These are phyloP conservation scores for Oncorhynchus masou DNA, from an alignment of 2,113 vertebrate genomes.

Conservation along the genomic window DNA sequence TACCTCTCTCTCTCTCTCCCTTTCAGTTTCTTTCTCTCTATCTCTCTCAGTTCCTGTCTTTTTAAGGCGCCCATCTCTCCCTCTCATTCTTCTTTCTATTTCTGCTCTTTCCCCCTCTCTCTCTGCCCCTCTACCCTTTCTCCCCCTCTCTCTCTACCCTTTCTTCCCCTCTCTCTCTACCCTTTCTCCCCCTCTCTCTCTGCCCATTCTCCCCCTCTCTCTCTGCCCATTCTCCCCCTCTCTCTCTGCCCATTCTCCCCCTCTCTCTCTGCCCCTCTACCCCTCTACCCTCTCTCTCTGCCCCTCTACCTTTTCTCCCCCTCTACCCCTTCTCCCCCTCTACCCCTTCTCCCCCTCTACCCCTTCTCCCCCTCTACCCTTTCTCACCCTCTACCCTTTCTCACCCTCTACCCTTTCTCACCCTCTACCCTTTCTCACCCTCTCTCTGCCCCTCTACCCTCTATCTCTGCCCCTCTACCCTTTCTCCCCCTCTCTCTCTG, in stretches of 20 bases:
- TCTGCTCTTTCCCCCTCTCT: not conserved
- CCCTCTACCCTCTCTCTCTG: not conserved
- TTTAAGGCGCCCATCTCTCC: not conserved
- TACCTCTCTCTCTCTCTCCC: not conserved
- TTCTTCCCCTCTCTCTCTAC: not conserved
- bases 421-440: not conserved
- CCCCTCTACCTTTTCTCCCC: no score
- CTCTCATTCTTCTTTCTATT: constrained; percentile 10
- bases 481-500: not conserved
- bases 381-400: not conserved
- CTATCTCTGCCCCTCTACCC: no score
- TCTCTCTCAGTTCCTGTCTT: constrained; percentile 32
- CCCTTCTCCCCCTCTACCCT: no score
- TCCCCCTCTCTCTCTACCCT: not conserved
- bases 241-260: not conserved
- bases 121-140: constrained; percentile 19
- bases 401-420: no score
- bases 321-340: no score
- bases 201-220: not conserved
- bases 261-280: not conserved
- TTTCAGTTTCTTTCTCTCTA: not conserved
- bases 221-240: not conserved
- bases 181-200: not conserved
- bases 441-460: no score
- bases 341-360: no score